Evolutionary conservation across 2,888 invertebrate species (phyloP), one percentile per base, ranked within the genome.

Genomic region (Polydrusus cervinus): DNA sequence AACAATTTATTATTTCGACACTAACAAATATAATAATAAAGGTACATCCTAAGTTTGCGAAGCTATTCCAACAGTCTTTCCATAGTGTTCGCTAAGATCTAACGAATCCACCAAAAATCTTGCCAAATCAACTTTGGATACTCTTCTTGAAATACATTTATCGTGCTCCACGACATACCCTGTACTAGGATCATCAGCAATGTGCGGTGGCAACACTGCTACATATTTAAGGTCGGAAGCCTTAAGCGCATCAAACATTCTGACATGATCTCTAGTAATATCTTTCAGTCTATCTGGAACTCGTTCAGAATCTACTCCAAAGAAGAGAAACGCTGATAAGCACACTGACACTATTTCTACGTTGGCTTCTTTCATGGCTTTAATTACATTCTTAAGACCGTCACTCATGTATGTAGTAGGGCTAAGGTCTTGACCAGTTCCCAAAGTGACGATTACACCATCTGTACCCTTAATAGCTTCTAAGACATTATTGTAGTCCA

Each of bases 281-380:
- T 91, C 89, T 51, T 89, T 89, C 81, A 94, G 95, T 81, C 91
- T 90, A 34, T 90, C 89, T 0, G 95, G 95, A 14, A 95, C 93
- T 84, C 93, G 92, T 0, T 90, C 91, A 0, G 90, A 89, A 60
- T 93, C 91, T 82, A 65, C 43, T 9, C 70, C 74, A 14, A 91
- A 93, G 83, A 95, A 93, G 65, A 95, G 86, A 87, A 95, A 95
- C 1, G 94, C 94, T 5, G 95, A 96, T 81, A 95, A 86, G 79
- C 95, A 95, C 8, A 92, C 92, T 0, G 95, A 93, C 10, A 95
- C 88, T 11, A 86, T 83, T 66, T 90, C 89, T 0, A 95, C 89
- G 77, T 91, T 91, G 68, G 90, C 86, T 0, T 90, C 89, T 81
- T 93, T 91, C 95, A 96, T 95, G 0, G 93, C 93, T 57, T 91